Evolutionary conservation across 2,113 vertebrate species (phyloP).

Genomic region (Psilopogon haemacephalus): DNA sequence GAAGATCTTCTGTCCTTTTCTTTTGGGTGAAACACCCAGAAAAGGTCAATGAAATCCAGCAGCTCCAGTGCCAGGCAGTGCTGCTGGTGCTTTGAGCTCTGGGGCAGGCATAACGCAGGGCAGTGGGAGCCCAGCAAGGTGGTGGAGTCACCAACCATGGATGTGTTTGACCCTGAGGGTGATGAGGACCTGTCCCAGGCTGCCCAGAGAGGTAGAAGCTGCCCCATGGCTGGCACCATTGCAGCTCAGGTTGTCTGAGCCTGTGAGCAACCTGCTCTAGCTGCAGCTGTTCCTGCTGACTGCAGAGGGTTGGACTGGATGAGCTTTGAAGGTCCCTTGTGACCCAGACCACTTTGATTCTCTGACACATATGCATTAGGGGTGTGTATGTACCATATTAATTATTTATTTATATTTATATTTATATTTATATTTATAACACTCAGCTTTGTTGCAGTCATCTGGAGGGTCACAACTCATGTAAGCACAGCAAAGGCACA

Average conservation of each 20-base stretch:
- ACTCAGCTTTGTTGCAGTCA: background rate
- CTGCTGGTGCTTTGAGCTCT: background rate
- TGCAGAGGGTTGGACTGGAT: too few relatives aligned
- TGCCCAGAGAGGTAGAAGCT: too few relatives aligned
- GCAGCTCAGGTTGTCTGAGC: too few relatives aligned
- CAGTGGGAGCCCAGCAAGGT: background rate
- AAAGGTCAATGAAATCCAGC: background rate
- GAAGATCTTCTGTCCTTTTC: background rate
- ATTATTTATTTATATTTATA: too few relatives aligned
- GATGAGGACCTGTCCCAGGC: too few relatives aligned
- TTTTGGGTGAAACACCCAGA: background rate
- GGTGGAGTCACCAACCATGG: too few relatives aligned
- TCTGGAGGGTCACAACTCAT: background rate
- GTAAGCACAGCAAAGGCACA: background rate
- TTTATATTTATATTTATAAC: background rate
- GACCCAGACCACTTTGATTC: too few relatives aligned
- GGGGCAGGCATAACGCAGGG: background rate
- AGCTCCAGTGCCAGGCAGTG: background rate
- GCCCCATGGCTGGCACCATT: too few relatives aligned
- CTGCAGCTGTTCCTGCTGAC: too few relatives aligned
- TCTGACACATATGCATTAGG: background rate
- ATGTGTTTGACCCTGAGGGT: too few relatives aligned
- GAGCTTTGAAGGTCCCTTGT: too few relatives aligned
- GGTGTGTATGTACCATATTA: background rate
- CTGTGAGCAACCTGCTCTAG: too few relatives aligned